phyloP scores from a whole-genome alignment of 2,113 vertebrate genomes.

The Oceanodroma tethys region DNA sequence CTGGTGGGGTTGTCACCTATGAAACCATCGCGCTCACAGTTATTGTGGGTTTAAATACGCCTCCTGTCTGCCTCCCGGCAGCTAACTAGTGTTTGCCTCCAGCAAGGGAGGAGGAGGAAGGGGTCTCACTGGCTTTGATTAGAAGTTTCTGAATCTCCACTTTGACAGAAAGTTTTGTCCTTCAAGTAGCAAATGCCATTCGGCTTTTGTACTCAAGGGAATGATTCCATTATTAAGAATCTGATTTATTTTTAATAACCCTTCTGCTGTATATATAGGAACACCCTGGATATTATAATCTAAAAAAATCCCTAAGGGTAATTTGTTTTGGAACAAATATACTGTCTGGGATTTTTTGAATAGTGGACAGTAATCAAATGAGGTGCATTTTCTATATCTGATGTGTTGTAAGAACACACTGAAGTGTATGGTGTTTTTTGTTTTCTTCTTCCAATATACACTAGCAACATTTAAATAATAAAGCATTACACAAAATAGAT shows the following conservation, averaged over 20 bases:
- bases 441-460: not conserved
- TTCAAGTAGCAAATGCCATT: not conserved
- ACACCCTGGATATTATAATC: not conserved
- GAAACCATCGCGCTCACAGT: not conserved
- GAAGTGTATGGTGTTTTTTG: not conserved
- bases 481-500: not conserved
- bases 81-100: not conserved
- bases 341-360: not conserved
- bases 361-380: not conserved
- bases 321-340: conserved; percentile 12
- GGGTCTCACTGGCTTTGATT: not conserved
- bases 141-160: not conserved
- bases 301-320: not conserved
- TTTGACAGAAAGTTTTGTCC: not conserved
- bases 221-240: not conserved
- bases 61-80: not conserved
- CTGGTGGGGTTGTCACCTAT: not conserved
- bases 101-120: not conserved
- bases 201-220: not conserved
- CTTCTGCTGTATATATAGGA: conserved; percentile 13
- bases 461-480: not conserved
- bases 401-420: not conserved
- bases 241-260: conserved; percentile 43
- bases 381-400: not conserved
- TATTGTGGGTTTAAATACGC: not conserved